Base-by-base conservation (phyloP, 1,140 invertebrate species). In the Drosophila mayri region DNA sequence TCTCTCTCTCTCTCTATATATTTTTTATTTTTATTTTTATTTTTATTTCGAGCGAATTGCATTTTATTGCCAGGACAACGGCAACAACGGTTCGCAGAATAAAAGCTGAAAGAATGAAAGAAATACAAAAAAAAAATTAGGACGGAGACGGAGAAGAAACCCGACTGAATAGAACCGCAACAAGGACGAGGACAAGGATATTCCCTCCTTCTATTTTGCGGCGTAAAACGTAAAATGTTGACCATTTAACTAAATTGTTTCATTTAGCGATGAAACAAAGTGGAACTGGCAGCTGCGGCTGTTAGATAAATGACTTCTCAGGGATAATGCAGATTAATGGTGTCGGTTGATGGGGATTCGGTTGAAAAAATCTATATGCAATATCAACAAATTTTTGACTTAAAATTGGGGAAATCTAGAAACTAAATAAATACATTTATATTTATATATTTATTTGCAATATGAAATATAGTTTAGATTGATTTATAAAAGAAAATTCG, bases 221-320 rank as follows among this genome's bases (percentile, higher is more conserved):
- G 37, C 43, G 28, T 32, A 11, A 41, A 72, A 40, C 44, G 65
- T 71, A 47, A 76, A 76, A 76, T 65, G 73, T 38, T 75, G 50
- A 65, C 49, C 72, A 66, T 76, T 76, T 76, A 76, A 66, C 73
- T 76, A 76, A 76, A 76, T 76, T 66, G 72, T 76, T 76, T 76
- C 61, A 76, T 76, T 76, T 75, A 71, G 52, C 66, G 49, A 28
- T 40, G 43, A 37, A 49, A 41, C 66, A 72, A 71, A 72, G 43
- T 72, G 65, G 52, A 72, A 49, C 20, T 46, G 32, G 22, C 22
- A 22, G 49, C 32, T 28, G 46, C 25, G 50, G 41, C 40, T 35
- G 52, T 25, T 55, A 58, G 68, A 40, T 49, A 50, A 60, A 72
- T 71, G 52, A 60, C 52, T 59, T 49, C 44, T 49, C 22, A 37